These are phyloP conservation scores for Drosophila colorata DNA, from an alignment of 2,888 invertebrate genomes.

Conservation along the genomic window DNA sequence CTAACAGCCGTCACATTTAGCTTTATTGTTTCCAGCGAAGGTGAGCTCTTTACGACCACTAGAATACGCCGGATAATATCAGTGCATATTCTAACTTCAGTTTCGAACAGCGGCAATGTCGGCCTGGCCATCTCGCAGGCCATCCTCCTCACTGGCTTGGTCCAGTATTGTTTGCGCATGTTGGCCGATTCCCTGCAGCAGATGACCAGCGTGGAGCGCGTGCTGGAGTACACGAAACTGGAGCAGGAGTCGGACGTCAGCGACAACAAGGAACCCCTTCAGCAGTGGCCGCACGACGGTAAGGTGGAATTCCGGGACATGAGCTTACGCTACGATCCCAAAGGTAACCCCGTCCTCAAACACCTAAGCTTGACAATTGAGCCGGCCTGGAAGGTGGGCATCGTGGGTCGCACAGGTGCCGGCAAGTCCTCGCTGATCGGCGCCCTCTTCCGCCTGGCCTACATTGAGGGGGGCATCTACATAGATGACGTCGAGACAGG, in stretches of 20 bases:
- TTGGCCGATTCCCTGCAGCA: constrained; percentile 89
- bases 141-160: constrained; percentile 89
- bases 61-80: neutral
- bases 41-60: constrained; percentile 84
- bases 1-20: constrained; percentile 88
- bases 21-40: constrained; percentile 87
- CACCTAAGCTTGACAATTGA: constrained; percentile 89
- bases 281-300: constrained; percentile 90
- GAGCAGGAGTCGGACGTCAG: constrained; percentile 86
- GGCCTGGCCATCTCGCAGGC: constrained; percentile 89
- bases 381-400: constrained; percentile 90
- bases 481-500: constrained; percentile 89
- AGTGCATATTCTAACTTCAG: constrained; percentile 46
- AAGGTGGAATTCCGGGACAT: constrained; percentile 86
- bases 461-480: constrained; percentile 89
- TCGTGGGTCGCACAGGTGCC: constrained; percentile 93
- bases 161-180: constrained; percentile 89
- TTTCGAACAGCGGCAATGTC: constrained; percentile 88
- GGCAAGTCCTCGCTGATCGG: constrained; percentile 92
- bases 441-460: constrained; percentile 91
- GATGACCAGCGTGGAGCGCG: constrained; percentile 90
- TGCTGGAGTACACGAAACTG: constrained; percentile 89
- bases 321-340: constrained; percentile 87
- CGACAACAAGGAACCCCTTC: constrained; percentile 85
- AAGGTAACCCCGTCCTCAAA: constrained; percentile 89